Evolutionary conservation across 2,797 vertebrate species (phyloP).

Genomic region (Sylvia borin): DNA sequence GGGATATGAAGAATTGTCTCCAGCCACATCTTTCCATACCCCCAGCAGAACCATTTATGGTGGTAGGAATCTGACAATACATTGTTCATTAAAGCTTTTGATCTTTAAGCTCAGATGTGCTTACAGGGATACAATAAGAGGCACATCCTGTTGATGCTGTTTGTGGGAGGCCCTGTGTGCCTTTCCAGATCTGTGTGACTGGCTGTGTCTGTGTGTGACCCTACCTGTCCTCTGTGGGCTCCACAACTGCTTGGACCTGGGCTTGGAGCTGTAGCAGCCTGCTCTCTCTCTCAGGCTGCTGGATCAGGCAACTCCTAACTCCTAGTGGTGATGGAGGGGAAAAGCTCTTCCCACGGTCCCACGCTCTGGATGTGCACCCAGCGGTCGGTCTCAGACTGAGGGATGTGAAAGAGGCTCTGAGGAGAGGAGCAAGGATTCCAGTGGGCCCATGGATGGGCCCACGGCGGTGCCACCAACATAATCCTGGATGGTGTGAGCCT

Average conservation of each 20-base stretch:
- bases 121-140: neutral
- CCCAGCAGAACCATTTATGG: neutral
- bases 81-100: neutral
- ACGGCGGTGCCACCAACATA: accelerated
- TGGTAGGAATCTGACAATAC: neutral
- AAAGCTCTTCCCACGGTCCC: neutral
- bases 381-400: neutral
- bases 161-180: neutral
- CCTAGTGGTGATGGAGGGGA: neutral
- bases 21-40: neutral
- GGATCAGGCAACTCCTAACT: neutral
- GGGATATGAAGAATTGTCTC: neutral
- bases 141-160: neutral
- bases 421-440: neutral
- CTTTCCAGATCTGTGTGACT: neutral
- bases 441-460: neutral
- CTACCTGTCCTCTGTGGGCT: neutral
- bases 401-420: neutral
- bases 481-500: neutral
- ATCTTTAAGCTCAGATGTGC: neutral
- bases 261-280: neutral
- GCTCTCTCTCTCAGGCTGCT: neutral
- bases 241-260: neutral
- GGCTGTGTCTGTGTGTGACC: neutral
- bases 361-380: neutral